Conservation (phyloP, 2,113 vertebrate genomes). For the Otus sunia region DNA sequence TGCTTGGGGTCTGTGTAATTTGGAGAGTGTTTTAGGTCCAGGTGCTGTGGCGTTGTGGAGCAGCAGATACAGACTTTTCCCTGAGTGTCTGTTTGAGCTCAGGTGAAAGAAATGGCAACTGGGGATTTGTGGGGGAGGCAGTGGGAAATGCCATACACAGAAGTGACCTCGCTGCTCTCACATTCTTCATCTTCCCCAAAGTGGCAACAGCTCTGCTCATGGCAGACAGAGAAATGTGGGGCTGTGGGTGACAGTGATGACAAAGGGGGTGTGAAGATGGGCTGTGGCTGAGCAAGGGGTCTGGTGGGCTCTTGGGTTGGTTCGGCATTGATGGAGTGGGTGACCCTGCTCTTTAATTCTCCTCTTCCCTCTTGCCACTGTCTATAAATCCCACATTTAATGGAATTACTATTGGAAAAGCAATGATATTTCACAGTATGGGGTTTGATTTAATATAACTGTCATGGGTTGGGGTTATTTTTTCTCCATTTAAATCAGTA, state of each 20-base stretch:
- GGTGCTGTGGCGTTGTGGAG: background rate
- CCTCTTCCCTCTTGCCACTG: slow-evolving; percentile 3
- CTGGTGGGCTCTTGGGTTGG: background rate
- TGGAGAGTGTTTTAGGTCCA: background rate
- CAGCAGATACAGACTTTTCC: background rate
- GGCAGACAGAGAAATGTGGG: background rate
- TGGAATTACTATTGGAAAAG: slow-evolving; percentile 71
- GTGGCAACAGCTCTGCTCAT: background rate
- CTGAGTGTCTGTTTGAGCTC: background rate
- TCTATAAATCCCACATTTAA: slow-evolving; percentile 60
- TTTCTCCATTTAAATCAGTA: slow-evolving; percentile 68
- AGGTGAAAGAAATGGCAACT: background rate
- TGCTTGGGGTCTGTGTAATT: background rate
- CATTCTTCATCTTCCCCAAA: background rate
- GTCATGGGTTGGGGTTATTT: slow-evolving; percentile 55
- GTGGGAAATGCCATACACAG: background rate
- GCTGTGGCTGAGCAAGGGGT: background rate
- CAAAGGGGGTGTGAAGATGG: background rate
- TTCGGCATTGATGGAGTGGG: slow-evolving; percentile 3
- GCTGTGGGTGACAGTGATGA: background rate
- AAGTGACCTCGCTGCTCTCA: background rate
- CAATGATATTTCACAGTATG: slow-evolving; percentile 62
- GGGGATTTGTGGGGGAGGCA: background rate
- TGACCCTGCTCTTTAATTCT: slow-evolving; percentile 33
- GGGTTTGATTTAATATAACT: slow-evolving; percentile 64